Evolutionary conservation across 2,888 invertebrate species (phyloP).

Genomic region (Cephus runcator): DNA sequence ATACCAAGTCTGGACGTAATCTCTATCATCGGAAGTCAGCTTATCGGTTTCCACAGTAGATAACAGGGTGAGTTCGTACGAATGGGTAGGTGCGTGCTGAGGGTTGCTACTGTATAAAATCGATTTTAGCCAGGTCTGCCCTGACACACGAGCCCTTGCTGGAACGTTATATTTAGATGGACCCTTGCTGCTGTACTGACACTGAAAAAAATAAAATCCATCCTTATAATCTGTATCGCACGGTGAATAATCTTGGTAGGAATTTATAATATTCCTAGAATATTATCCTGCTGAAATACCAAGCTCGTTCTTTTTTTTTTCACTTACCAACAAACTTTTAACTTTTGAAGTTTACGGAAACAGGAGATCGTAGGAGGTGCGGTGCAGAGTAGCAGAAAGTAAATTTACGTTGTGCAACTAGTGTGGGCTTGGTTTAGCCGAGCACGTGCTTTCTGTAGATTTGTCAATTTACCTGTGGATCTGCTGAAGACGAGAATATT

Average conservation of each 20-base stretch:
- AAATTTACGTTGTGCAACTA: neutral
- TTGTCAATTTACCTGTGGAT: neutral
- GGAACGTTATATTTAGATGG: conserved; percentile 30
- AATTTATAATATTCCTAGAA: neutral
- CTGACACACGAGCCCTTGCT: conserved; percentile 24
- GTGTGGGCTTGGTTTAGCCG: neutral
- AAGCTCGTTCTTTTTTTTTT: neutral
- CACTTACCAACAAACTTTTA: neutral
- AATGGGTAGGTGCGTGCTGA: neutral
- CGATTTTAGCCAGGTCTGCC: conserved; percentile 27
- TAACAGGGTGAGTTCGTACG: neutral
- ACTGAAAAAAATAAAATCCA: neutral
- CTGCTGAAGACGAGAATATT: neutral
- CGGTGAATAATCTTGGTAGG: neutral
- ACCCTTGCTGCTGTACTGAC: conserved; percentile 13
- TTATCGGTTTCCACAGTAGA: neutral
- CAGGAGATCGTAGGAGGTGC: neutral
- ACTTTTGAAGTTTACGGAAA: neutral
- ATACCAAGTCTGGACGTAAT: neutral
- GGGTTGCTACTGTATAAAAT: conserved; percentile 13
- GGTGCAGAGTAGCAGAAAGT: neutral
- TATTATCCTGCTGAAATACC: neutral
- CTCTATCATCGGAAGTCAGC: neutral
- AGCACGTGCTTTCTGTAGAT: neutral
- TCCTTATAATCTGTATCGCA: neutral